These are phyloP conservation scores for Melipona bicolor DNA, from an alignment of 2,888 invertebrate genomes.

Conservation along the genomic window DNA sequence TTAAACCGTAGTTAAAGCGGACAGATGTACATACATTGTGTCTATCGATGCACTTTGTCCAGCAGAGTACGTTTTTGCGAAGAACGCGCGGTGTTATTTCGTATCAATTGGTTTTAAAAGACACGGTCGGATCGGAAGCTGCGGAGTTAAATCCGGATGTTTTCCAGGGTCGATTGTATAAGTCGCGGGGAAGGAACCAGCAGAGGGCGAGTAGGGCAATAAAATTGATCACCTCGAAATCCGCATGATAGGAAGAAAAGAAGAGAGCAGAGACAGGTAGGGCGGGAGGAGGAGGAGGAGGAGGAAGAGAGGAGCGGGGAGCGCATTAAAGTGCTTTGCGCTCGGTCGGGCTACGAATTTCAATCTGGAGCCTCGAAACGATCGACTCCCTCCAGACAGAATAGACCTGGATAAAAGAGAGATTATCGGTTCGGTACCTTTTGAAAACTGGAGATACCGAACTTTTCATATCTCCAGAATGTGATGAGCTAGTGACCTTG, in stretches of 20 bases:
- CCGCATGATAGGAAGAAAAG: conserved; percentile 53
- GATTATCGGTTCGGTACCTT: conserved; percentile 61
- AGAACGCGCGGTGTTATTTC: neutral
- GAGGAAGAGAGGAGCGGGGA: conserved; percentile 24
- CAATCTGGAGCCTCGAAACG: conserved; percentile 64
- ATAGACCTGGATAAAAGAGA: conserved; percentile 59
- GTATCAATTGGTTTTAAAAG: conserved; percentile 28
- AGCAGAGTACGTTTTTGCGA: neutral
- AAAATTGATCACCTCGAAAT: conserved; percentile 66
- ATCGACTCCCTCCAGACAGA: conserved; percentile 57
- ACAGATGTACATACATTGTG: too few relatives aligned
- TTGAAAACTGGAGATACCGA: conserved; percentile 50
- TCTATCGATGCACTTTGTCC: neutral
- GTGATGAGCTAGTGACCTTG: conserved; percentile 38
- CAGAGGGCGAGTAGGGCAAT: conserved; percentile 54
- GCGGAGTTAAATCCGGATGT: conserved; percentile 43
- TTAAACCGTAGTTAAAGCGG: neutral
- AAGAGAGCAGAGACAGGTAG: conserved; percentile 3
- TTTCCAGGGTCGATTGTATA: conserved; percentile 49
- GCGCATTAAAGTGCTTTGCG: conserved; percentile 71
- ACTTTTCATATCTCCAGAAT: conserved; percentile 51
- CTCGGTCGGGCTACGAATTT: conserved; percentile 67
- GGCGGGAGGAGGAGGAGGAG: neutral
- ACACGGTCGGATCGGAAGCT: neutral
- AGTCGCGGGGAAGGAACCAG: conserved; percentile 41